Conservation (phyloP, 2,113 vertebrate genomes). For the Anser brachyrhynchus region DNA sequence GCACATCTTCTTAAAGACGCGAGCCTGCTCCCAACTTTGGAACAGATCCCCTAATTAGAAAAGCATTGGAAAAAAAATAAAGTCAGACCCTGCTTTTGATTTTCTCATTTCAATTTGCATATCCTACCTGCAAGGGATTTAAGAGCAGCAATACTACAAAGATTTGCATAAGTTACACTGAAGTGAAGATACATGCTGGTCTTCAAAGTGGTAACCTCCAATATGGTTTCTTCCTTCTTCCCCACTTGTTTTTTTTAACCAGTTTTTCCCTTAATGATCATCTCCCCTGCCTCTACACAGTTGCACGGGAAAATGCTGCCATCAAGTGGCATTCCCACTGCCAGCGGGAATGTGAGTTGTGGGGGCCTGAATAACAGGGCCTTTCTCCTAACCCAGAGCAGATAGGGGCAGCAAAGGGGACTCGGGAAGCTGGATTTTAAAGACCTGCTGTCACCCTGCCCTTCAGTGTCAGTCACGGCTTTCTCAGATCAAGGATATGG, state of each 20-base stretch:
- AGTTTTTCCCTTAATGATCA: not conserved
- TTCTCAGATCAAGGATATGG: not conserved
- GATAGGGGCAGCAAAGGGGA: not conserved
- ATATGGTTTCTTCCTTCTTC: not conserved
- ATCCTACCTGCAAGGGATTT: not conserved
- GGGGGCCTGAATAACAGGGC: not conserved
- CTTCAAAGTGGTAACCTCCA: not conserved
- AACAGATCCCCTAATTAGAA: not conserved
- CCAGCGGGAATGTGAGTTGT: not conserved
- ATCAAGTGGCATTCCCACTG: slow-evolving; percentile 52
- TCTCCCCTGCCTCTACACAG: not conserved
- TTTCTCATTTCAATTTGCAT: not conserved
- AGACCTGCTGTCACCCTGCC: not conserved
- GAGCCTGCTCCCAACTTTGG: not conserved
- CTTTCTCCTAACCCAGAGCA: not conserved
- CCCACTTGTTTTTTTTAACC: not conserved
- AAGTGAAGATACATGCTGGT: not conserved
- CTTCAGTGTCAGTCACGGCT: not conserved
- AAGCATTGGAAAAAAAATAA: not conserved
- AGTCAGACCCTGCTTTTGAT: not conserved
- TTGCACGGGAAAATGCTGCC: slow-evolving; percentile 60
- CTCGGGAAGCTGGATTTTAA: not conserved
- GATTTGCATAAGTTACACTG: not conserved
- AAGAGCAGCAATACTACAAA: not conserved
- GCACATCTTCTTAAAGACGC: not conserved